Conservation (phyloP, 2,888 invertebrate species). For the Epicampocera succincta region DNA sequence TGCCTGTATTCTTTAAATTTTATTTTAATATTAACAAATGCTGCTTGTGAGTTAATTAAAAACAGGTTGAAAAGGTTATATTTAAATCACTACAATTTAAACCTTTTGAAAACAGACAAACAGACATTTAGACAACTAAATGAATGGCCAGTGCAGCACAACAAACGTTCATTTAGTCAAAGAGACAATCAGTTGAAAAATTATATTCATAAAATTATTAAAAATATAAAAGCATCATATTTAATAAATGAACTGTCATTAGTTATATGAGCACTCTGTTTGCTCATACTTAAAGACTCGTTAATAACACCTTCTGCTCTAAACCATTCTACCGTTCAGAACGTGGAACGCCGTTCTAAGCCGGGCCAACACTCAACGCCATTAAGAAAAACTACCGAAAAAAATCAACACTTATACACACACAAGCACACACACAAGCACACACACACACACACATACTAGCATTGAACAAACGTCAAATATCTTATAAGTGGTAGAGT, state of each 20-base stretch:
- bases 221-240: constrained; percentile 44
- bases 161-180: background rate
- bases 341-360: constrained; percentile 20
- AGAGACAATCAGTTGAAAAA: background rate
- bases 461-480: background rate
- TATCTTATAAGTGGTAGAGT: constrained; percentile 19
- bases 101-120: background rate
- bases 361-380: background rate
- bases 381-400: background rate
- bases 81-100: constrained; percentile 29
- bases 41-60: constrained; percentile 60
- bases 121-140: constrained; percentile 1
- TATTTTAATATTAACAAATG: constrained; percentile 27
- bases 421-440: background rate
- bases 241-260: constrained; percentile 68
- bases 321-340: constrained; percentile 11
- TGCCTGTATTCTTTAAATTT: background rate
- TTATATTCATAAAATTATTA: constrained; percentile 47
- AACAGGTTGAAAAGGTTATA: constrained; percentile 67
- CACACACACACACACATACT: no score
- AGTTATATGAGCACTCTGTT: constrained; percentile 56
- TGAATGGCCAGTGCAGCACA: constrained; percentile 33
- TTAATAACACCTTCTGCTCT: constrained; percentile 61
- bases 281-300: constrained; percentile 60
- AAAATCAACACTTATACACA: background rate